Evolutionary conservation across 2,113 vertebrate species (phyloP), one percentile per base, ranked within the genome.

Genomic region (Brienomyrus brachyistius): DNA sequence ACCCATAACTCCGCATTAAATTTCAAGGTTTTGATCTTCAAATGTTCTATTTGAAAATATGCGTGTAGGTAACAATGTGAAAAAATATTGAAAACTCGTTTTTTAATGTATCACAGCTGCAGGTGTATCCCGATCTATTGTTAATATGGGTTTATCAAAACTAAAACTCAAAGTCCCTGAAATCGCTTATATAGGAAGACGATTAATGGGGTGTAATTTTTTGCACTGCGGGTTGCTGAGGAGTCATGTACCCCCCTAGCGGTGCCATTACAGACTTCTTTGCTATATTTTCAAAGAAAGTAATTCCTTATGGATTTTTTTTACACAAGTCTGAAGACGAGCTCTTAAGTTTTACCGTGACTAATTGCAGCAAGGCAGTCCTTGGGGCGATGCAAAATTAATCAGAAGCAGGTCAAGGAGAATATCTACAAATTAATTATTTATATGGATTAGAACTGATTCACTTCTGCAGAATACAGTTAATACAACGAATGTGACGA

Each of bases 381-480:
- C 56, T 48, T 13, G 23, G 45, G 56, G 8, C 21, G 21, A 47
- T 74, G 45, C 5, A 31, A 47, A 27, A 88, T 88, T 88, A 17
- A 88, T 88, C 66, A 51, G 59, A 21, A 54, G 35, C 15, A 62
- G 62, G 87, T n/a, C 56, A 59, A 52, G 77, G 85, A 86, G 51
- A 87, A 74, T 87, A 35, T 74, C 48, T 23, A 13, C 27, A 52
- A 52, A 87, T 90, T 54, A 87, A 90, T 54, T 90, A 87, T 77
- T 87, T 86, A 87, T 87, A 54, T 13, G 82, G 70, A 87, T 90
- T 43, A 80, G 47, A 40, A 87, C 51, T 40, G 80, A 43, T 9
- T 7, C 80, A 48, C 35, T 50, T 77, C 52, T 84, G 80, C 80
- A n/a, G 80, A 59, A 70, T 31, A 70, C n/a, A 70, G 9, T 70